Percentiles rank a stretch among this genome's conserved stretches.
Conservation (phyloP, 2,113 vertebrate genomes). For the Mirounga angustirostris region DNA sequence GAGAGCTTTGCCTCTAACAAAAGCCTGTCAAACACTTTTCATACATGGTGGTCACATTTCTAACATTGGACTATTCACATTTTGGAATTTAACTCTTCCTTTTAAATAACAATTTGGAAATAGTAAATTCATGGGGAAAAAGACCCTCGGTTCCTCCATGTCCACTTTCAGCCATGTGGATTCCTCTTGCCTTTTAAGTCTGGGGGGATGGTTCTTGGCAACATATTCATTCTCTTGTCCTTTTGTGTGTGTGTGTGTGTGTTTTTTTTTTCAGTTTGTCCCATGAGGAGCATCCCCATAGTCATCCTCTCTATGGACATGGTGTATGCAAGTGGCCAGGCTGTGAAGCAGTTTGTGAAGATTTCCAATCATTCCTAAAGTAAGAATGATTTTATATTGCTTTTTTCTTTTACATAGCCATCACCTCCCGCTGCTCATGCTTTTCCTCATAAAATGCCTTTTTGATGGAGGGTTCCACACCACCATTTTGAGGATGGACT, state of each 20-base stretch:
- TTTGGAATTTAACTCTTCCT: slow-evolving; percentile 65
- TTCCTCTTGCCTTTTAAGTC: neutral
- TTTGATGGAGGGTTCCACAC: neutral
- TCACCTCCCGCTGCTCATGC: slow-evolving; percentile 63
- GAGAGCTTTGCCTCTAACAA: slow-evolving; percentile 73
- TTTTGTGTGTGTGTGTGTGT: slow-evolving; percentile 73
- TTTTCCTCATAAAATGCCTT: slow-evolving; percentile 44
- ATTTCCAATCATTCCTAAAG: slow-evolving; percentile 99
- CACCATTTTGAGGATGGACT: neutral
- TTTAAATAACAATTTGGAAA: slow-evolving; percentile 73
- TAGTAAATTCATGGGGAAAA: neutral
- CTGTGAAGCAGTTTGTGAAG: slow-evolving; percentile 98
- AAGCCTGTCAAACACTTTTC: slow-evolving; percentile 79
- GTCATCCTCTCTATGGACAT: slow-evolving; percentile 97
- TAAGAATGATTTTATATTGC: slow-evolving; percentile 88
- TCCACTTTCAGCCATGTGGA: neutral
- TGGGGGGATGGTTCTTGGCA: neutral
- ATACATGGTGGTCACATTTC: neutral
- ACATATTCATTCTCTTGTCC: slow-evolving; percentile 8
- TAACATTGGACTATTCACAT: slow-evolving; percentile 67
- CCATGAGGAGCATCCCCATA: slow-evolving; percentile 94
- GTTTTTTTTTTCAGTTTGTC: slow-evolving; percentile 89
- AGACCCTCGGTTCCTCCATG: neutral
- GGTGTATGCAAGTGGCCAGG: slow-evolving; percentile 99
- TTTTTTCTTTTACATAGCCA: slow-evolving; percentile 69